Base-by-base conservation (phyloP, 2,797 vertebrate species). In the Ptychobarbus kaznakovi region DNA sequence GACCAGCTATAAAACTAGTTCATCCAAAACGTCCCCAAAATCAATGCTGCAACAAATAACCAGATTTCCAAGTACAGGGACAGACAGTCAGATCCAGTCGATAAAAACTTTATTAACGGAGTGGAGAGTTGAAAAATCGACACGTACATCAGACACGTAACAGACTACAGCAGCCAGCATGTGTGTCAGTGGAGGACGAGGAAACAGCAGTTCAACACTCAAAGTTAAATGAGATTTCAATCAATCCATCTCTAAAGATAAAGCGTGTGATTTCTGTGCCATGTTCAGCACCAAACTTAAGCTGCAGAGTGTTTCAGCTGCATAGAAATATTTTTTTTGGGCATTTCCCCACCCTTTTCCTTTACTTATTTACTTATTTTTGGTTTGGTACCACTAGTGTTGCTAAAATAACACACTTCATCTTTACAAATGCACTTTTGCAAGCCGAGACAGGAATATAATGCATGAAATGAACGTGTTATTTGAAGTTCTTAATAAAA, bases 101-200 rank as follows among this genome's bases (percentile, higher is more conserved):
- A 56, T 68, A 56, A 15, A 76, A 77, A 68, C 82, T 42, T 83
- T 83, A 83, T 77, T 83, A 68, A 49, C 58, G 5, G 56, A 51
- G 58, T 32, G 49, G 73, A 42, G n/a, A 68, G 22, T 68, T 38
- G 22, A 56, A 44, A 84, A 68, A 22, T 5, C 13, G 1, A 56
- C 61, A 83, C 12, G n/a, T 1, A 51, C 42, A 83, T 65, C 35
- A 75, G 56, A 49, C 0, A 49, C 0, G n/a, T 32, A 18, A 7
- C 42, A 82, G 25, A 63, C 11, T 25, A 73, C 56, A 74, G 81
- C 25, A 63, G 80, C 28, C 5, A 70, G 68, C n/a, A 32, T 6
- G 2, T 20, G 38, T 22, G 22, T 11, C 6, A 18, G 28, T 4
- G 20, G 10, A 56, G 28, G 46, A 74, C 20, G 46, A 51, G 10